Conservation (phyloP, 2,797 vertebrate genomes). For the Falco columbarius region DNA sequence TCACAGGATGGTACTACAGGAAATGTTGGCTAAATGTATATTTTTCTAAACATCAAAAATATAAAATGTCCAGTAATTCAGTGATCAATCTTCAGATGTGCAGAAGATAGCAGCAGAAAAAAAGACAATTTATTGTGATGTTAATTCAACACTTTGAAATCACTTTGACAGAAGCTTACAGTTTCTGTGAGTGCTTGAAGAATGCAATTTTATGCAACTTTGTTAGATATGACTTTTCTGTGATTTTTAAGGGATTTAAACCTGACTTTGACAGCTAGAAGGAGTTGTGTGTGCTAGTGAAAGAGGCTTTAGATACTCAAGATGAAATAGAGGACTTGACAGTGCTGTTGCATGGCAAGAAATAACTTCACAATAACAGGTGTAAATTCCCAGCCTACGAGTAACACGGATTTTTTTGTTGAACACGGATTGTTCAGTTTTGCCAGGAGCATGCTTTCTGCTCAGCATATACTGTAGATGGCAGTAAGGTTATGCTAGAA, state of each 20-base stretch:
- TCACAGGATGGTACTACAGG: background rate
- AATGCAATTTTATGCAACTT: background rate
- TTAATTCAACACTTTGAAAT: background rate
- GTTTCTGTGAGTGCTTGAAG: background rate
- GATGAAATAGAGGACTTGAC: background rate
- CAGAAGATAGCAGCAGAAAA: background rate
- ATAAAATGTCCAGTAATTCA: background rate
- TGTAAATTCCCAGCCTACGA: background rate
- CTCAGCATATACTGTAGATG: slow-evolving; percentile 46
- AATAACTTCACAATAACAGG: background rate
- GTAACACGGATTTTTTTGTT: background rate
- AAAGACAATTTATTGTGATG: background rate
- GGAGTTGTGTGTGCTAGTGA: background rate
- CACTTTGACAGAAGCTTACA: background rate
- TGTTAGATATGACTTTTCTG: background rate
- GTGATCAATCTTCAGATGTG: background rate
- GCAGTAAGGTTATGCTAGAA: slow-evolving; percentile 51
- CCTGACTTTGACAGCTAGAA: background rate
- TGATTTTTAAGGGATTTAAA: background rate
- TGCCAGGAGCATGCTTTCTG: background rate
- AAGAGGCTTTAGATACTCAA: background rate
- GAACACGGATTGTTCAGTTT: background rate
- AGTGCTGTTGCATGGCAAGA: background rate
- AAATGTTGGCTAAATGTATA: background rate
- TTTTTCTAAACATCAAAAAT: background rate